These are phyloP conservation scores for Euleptes europaea DNA, from an alignment of 2,113 vertebrate species.

Conservation along the genomic window DNA sequence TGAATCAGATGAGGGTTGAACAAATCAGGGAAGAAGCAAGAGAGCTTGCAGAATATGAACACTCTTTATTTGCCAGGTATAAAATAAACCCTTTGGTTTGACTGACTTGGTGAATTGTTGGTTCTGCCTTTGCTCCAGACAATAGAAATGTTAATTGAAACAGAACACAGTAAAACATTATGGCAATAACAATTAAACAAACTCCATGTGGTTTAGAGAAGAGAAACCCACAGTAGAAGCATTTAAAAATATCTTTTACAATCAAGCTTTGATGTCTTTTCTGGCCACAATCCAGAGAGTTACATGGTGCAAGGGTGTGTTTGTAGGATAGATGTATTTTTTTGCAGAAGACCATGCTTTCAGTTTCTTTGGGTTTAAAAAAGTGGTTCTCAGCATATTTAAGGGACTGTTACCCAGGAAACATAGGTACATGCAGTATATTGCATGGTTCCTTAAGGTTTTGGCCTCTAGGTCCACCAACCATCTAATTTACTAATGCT, in stretches of 20 bases:
- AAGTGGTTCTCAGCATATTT: background rate
- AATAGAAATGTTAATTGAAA: constrained; percentile 19
- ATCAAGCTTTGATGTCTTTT: constrained; percentile 2
- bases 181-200: background rate
- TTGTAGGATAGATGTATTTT: background rate
- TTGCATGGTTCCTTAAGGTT: background rate
- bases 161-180: constrained; percentile 1
- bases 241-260: background rate
- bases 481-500: no score
- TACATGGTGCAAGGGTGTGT: background rate
- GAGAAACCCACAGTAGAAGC: background rate
- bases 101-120: constrained; percentile 2
- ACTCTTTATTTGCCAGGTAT: background rate
- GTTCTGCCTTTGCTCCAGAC: background rate
- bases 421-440: background rate
- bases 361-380: background rate
- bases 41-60: background rate
- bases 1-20: constrained; percentile 16
- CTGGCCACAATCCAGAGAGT: constrained; percentile 15
- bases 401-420: background rate
- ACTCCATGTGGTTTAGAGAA: background rate
- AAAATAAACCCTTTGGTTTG: constrained; percentile 3
- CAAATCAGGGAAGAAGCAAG: background rate
- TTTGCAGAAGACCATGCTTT: background rate
- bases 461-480: background rate